Evolutionary conservation across 1,140 invertebrate genomes (phyloP), one percentile per base, ranked within the genome.

Genomic region (Leptopilina clavipes): DNA sequence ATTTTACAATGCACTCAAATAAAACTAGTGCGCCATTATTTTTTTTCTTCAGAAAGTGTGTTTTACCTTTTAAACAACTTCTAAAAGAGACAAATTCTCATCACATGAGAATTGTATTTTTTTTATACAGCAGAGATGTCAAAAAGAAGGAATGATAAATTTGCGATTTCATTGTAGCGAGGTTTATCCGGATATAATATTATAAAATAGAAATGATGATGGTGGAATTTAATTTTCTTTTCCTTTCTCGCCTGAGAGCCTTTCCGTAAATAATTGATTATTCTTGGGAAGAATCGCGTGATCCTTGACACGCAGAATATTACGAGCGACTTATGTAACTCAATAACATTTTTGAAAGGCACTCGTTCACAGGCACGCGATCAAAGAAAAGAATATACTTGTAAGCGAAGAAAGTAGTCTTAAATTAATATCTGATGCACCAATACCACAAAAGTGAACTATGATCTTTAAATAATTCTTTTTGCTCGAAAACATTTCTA

Each of bases 261-360:
- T 65, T 31, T 31, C 56, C 22, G 22, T 65, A 65, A 37, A n/a
- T 65, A 31, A 65, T 52, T 52, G 48, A 65, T 31, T 25, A 65
- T 65, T 59, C 54, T 22, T 22, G 54, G 18, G 54, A 59, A 59
- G 54, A 59, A 59, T 59, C 54, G 54, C 54, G 54, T 59, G 54
- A 59, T 59, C 54, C 22, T 65, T 65, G 56, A 65, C 56, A 65
- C 56, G 25, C 56, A 31, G 56, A 65, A 65, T 65, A 65, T 65
- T 65, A 37, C 56, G 56, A 65, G 56, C 22, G 25, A 65, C 56
- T 65, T 65, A 65, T 65, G 25, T 22, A 65, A 65, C 11, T 65
- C 25, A 37, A 65, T 65, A 31, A 65, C 25, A 3, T 65, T 65
- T 65, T 65, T 52, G 25, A 65, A 65, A 65, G 56, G 56, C 56